These are phyloP conservation scores for Caenorhabditis inopinata DNA, from an alignment of 1,140 invertebrate species.

Conservation along the genomic window DNA sequence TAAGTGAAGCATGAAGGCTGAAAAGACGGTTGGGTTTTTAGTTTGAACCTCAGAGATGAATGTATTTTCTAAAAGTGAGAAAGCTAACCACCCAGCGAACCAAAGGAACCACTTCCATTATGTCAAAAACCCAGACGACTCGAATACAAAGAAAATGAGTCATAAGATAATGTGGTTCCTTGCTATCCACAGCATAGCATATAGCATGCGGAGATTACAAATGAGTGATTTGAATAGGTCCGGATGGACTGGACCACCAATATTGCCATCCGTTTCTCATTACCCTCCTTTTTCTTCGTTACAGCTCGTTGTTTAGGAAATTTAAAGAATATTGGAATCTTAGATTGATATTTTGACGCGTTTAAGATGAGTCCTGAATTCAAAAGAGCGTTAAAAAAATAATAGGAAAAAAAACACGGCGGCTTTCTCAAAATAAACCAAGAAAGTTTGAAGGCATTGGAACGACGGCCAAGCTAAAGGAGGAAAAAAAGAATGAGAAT, in stretches of 20 bases:
- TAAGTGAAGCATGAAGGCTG: constrained; percentile 2
- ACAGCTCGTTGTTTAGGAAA: no score
- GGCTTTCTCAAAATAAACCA: constrained; percentile 12
- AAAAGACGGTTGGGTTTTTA: background rate
- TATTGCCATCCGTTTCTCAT: constrained; percentile 1
- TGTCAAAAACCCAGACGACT: background rate
- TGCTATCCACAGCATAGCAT: background rate
- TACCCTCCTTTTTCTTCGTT: background rate
- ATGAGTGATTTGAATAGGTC: background rate
- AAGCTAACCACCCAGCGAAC: background rate
- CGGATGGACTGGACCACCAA: background rate
- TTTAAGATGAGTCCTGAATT: no score
- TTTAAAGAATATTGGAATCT: background rate
- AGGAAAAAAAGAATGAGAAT: background rate
- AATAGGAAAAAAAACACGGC: background rate
- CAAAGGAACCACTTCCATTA: constrained; percentile 24
- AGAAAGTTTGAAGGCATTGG: background rate
- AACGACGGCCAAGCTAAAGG: constrained; percentile 4
- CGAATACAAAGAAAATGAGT: background rate
- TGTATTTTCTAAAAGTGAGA: background rate
- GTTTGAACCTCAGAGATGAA: background rate
- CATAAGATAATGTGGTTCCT: constrained; percentile 22
- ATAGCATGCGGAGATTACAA: background rate
- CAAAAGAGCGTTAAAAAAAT: no score
- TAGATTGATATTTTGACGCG: no score